phyloP scores from a whole-genome alignment of 1,140 invertebrate species.

The Holcopasites calliopsidis region DNA sequence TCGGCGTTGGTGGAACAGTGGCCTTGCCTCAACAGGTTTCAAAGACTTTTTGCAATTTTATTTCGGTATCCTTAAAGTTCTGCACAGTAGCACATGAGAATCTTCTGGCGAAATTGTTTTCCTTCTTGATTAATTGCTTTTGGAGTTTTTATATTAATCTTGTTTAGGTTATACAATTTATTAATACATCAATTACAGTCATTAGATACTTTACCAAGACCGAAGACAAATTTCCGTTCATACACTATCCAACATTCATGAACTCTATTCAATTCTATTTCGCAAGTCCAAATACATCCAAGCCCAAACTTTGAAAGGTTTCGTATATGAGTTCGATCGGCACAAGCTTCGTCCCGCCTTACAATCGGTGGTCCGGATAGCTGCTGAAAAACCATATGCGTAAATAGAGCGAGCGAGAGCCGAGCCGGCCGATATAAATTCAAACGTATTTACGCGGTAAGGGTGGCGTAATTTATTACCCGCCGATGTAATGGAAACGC shows the following conservation, averaged over 20 bases:
- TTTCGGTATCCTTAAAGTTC: background rate
- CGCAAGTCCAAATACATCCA: background rate
- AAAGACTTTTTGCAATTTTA: background rate
- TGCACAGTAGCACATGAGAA: background rate
- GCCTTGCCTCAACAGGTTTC: background rate
- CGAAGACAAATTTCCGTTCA: too few relatives aligned
- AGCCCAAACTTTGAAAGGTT: too few relatives aligned
- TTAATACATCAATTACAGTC: too few relatives aligned
- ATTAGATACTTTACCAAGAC: too few relatives aligned
- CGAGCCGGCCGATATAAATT: conserved; percentile 56
- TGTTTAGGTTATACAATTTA: too few relatives aligned
- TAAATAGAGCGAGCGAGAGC: conserved; percentile 58
- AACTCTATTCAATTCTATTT: too few relatives aligned
- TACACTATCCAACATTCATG: too few relatives aligned
- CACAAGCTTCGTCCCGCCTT: background rate
- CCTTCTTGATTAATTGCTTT: too few relatives aligned
- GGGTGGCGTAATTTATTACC: conserved; percentile 65
- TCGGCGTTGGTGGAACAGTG: background rate
- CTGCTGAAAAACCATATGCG: conserved; percentile 63
- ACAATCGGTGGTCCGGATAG: background rate
- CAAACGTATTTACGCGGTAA: conserved; percentile 61
- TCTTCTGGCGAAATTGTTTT: too few relatives aligned
- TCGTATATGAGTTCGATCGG: conserved; percentile 19
- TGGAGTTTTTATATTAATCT: too few relatives aligned
- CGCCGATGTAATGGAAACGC: conserved; percentile 60